These are phyloP conservation scores for Tretioscincus oriximinensis DNA, from an alignment of 2,113 vertebrate genomes.

Conservation along the genomic window DNA sequence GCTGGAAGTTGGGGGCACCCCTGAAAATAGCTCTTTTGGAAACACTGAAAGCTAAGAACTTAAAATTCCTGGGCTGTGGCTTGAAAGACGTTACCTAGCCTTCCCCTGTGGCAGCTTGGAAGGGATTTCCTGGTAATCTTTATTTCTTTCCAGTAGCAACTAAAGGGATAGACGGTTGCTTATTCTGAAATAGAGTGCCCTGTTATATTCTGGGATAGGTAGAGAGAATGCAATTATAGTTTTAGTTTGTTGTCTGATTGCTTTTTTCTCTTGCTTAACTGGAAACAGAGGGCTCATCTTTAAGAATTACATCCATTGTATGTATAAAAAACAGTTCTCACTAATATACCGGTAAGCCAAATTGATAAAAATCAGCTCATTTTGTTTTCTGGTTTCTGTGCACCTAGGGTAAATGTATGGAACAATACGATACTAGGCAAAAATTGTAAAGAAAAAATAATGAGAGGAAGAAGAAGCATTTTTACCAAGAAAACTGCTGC, in stretches of 20 bases:
- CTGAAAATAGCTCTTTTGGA: too few relatives aligned
- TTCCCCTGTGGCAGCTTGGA: too few relatives aligned
- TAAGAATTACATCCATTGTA: background rate
- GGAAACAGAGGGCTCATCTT: background rate
- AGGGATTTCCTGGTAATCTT: too few relatives aligned
- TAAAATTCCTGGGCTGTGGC: too few relatives aligned
- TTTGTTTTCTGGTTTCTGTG: slow-evolving; percentile 31
- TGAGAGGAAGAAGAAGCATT: slow-evolving; percentile 53
- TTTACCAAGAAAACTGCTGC: slow-evolving; percentile 32
- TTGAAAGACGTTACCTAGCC: too few relatives aligned
- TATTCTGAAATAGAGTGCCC: too few relatives aligned
- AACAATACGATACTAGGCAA: slow-evolving; percentile 48
- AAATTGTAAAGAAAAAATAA: slow-evolving; percentile 54
- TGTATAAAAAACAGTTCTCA: background rate
- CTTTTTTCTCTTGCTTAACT: background rate
- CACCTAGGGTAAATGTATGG: slow-evolving; percentile 41
- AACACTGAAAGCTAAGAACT: too few relatives aligned
- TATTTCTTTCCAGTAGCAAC: too few relatives aligned
- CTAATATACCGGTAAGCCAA: background rate
- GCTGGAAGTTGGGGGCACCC: too few relatives aligned
- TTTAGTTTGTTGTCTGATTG: background rate
- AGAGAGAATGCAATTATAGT: too few relatives aligned
- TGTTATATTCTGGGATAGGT: too few relatives aligned
- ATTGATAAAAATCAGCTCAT: background rate
- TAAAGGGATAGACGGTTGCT: too few relatives aligned